These are phyloP conservation scores for Pedionomus torquatus DNA, from an alignment of 2,113 vertebrate genomes.

Conservation along the genomic window DNA sequence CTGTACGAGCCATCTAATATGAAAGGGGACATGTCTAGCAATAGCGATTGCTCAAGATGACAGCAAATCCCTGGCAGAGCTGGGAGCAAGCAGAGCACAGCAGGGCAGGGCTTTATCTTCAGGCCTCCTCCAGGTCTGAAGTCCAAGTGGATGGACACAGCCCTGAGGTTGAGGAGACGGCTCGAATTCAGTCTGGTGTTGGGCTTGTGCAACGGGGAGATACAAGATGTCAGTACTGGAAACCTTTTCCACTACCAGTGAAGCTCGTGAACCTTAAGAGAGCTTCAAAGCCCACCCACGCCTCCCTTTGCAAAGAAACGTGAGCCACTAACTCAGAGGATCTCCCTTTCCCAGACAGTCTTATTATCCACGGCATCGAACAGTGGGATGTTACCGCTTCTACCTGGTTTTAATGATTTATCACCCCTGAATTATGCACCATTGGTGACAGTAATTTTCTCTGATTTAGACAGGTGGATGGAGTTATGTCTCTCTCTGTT, in stretches of 20 bases:
- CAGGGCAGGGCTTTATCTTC: neutral
- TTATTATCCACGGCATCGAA: neutral
- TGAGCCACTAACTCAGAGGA: neutral
- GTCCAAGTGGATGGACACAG: rapidly evolving
- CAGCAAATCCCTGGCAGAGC: neutral
- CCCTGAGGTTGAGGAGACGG: rapidly evolving
- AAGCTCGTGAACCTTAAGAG: neutral
- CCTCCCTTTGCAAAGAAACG: neutral
- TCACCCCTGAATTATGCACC: neutral
- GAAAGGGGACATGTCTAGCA: neutral
- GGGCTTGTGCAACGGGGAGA: neutral
- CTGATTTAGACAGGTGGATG: neutral
- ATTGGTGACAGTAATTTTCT: neutral
- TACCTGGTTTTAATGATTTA: neutral
- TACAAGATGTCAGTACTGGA: neutral
- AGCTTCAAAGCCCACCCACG: neutral
- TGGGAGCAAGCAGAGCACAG: neutral
- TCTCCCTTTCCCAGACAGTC: neutral
- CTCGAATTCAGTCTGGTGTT: neutral
- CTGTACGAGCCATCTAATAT: neutral
- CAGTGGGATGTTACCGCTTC: neutral
- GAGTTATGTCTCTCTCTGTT: neutral
- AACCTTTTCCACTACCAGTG: neutral
- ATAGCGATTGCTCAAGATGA: neutral
- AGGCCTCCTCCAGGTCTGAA: neutral